Base-by-base conservation (phyloP, 2,113 vertebrate genomes). In the Scolopax mira region DNA sequence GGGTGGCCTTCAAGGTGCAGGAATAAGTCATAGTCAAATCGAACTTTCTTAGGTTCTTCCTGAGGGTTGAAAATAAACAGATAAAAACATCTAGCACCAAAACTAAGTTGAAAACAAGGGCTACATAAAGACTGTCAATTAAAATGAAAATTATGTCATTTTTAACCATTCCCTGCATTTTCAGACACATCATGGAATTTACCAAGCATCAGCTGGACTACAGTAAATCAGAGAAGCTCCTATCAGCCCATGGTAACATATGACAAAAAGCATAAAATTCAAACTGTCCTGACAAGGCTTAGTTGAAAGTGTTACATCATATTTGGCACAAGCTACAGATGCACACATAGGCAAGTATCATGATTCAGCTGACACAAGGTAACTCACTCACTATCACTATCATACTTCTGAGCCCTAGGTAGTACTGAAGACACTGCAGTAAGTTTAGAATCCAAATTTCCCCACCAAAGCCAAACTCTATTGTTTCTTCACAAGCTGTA, bases 31-130 rank as follows among this genome's bases (percentile, higher is more conserved):
- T 99, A 99, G 97, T 99, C 99, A 97, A 99, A 99, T 73, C 98
- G 98, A 90, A 99, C 98, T 98, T 99, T 99, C 98, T 98, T 99
- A 95, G 99, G 99, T 97, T 99, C 98, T 98, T 99, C 99, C 99
- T 99, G 94, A 54, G 92, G 66, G 88, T 97, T 96, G 55, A 96
- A 97, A 96, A 97, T 65, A 97, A 90, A 61, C 85, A 97, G 58
- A 97, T 5, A 92, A 52, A 94, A 87, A 86, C 48, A 92, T 79
- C 71, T 96, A 85, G 61, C 57, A 96, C 77, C 87, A 83, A 49
- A 95, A 84, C 69, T 62, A 94, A 54, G 60, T 41, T 88, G 57
- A 85, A 65, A 94, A 83, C 41, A 92, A 52, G 52, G 12, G 25
- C 67, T 90, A 90, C 18, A 77, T 28, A 89, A 57, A 90, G 42